Evolutionary conservation across 2,888 invertebrate species (phyloP).

Genomic region (Cephus rjabovi): DNA sequence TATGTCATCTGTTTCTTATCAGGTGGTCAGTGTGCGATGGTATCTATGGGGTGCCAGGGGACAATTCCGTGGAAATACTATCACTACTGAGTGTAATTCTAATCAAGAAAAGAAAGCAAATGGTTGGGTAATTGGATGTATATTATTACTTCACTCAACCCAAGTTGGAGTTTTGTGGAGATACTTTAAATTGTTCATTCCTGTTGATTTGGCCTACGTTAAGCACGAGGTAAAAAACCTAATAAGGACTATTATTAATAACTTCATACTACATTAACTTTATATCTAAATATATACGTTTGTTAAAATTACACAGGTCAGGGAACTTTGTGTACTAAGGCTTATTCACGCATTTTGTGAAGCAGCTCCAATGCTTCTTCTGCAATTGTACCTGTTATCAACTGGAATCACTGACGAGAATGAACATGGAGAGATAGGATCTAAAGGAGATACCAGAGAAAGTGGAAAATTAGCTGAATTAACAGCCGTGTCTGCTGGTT

Average conservation of each 20-base stretch:
- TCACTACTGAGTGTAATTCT: conserved; percentile 36
- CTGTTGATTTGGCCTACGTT: conserved; percentile 83
- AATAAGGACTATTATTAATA: too few species aligned
- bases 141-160: conserved; percentile 74
- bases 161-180: conserved; percentile 83
- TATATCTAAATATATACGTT: conserved; percentile 10
- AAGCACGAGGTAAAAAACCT: conserved; percentile 78
- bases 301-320: conserved; percentile 56
- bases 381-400: conserved; percentile 82
- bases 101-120: conserved; percentile 42
- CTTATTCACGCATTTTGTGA: conserved; percentile 89
- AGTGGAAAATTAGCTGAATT: conserved; percentile 76
- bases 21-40: conserved; percentile 81
- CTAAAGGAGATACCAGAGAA: conserved; percentile 47
- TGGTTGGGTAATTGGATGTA: conserved; percentile 62
- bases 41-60: conserved; percentile 70
- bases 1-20: conserved; percentile 15
- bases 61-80: conserved; percentile 45
- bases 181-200: conserved; percentile 86
- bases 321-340: conserved; percentile 79
- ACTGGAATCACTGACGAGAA: conserved; percentile 50
- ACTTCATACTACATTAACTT: not conserved
- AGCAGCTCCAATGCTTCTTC: conserved; percentile 87
- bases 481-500: conserved; percentile 82
- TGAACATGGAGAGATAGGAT: conserved; percentile 33